Evolutionary conservation across 2,797 vertebrate species (phyloP).

Genomic region (Phataginus tetradactyla): DNA sequence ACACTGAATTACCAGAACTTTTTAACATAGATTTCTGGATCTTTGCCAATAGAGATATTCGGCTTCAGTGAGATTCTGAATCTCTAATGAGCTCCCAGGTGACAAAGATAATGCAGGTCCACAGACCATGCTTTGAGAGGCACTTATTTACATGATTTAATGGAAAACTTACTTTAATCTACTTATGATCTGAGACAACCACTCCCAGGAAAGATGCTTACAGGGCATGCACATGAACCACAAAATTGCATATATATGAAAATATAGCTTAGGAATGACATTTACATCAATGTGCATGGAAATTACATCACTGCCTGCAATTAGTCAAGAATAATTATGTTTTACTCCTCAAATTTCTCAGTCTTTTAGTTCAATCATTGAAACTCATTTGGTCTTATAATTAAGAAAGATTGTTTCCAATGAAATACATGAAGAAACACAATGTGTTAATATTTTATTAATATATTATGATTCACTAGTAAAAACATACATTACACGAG

Average conservation of each 20-base stretch:
- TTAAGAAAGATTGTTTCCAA: conserved; percentile 32
- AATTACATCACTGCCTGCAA: background rate
- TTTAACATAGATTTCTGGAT: background rate
- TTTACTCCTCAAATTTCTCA: conserved; percentile 31
- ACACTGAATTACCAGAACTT: background rate
- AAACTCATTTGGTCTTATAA: conserved; percentile 28
- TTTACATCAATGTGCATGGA: background rate
- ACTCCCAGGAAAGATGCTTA: background rate
- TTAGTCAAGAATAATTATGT: conserved; percentile 16
- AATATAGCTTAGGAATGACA: background rate
- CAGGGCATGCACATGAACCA: background rate
- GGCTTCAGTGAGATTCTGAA: background rate
- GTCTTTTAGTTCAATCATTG: conserved; percentile 33
- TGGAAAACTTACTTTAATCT: background rate
- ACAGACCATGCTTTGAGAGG: background rate
- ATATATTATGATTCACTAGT: background rate
- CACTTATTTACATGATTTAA: background rate
- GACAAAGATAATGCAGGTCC: background rate
- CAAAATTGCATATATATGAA: background rate
- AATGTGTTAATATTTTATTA: conserved; percentile 19
- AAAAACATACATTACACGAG: background rate
- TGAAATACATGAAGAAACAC: conserved; percentile 19
- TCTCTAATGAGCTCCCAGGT: background rate
- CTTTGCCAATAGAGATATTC: background rate
- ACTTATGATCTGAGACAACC: background rate